Base-by-base conservation (phyloP, 2,797 vertebrate species). In the Acridotheres tristis region DNA sequence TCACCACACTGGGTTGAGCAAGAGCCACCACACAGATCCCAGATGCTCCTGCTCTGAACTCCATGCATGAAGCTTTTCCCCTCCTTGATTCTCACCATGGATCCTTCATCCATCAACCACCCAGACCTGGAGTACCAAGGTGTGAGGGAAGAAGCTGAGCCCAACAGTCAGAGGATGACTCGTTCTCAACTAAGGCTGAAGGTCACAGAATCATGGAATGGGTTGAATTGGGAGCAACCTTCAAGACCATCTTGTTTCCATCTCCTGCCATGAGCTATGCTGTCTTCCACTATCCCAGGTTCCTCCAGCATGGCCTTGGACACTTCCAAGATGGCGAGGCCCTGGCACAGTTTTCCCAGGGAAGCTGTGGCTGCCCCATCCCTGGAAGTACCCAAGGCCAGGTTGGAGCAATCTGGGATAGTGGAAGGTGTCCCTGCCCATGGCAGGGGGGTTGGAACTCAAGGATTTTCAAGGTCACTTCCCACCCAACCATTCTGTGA, bases 81-180 rank as follows among this genome's bases (percentile, higher is more conserved):
- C 16, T 17, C 22, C 47, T 43, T 3, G 2, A 23, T 11, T 68
- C 55, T 14, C 47, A 43, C 30, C 5, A 1, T 1, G 5, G 27
- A 68, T 63, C 54, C n/a, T 59, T 62, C 50, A 90, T 13, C 36
- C 42, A 54, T 47, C 67, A 75, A 5, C 20, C 13, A 20, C 2
- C 11, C 54, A 38, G 16, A 51, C 8, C 13, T 20, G 29, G 50
- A 71, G 21, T 15, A 34, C 54, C 25, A 30, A 54, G 30, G 19
- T 26, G 65, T 21, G 48, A 77, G 34, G 40, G 58, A 62, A 76
- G 29, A 82, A 75, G 67, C 16, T 57, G 54, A 88, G 26, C 15
- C 5, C 0, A 67, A 43, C 0, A 53, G 7, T 3, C 0, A 0
- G n/a, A 71, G 27, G 19, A n/a, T 0, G 1, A 61, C 17, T 16